phyloP scores from a whole-genome alignment of 1,140 invertebrate species.

The Calycopis cecrops region DNA sequence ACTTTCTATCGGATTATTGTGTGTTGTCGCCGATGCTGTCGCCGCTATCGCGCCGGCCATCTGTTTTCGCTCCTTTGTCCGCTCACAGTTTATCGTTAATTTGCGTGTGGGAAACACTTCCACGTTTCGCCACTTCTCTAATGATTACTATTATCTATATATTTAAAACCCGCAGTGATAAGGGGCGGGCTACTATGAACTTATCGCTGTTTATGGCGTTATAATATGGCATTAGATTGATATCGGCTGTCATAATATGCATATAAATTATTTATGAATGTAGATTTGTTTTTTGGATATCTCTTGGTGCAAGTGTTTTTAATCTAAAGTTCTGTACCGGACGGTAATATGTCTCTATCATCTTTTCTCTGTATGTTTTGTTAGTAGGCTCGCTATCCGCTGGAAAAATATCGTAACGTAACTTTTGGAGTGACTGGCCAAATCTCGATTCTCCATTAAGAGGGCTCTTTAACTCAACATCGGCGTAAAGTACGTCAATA shows the following conservation, averaged over 20 bases:
- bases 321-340: too few species aligned
- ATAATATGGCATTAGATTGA: constrained; percentile 5
- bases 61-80: constrained; percentile 46
- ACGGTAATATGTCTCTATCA: too few species aligned
- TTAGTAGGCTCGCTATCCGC: too few species aligned
- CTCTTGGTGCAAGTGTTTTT: too few species aligned
- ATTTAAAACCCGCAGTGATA: constrained; percentile 4
- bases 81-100: constrained; percentile 35
- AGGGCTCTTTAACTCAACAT: too few species aligned
- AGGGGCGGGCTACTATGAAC: background rate
- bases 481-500: too few species aligned
- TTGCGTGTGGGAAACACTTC: constrained; percentile 35
- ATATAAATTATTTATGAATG: too few species aligned
- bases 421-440: too few species aligned
- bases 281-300: too few species aligned
- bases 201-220: constrained; percentile 6
- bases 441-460: too few species aligned
- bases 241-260: background rate
- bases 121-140: constrained; percentile 26
- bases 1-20: constrained; percentile 56
- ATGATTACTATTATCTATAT: constrained; percentile 28
- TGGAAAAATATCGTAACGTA: too few species aligned
- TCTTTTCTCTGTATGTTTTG: too few species aligned
- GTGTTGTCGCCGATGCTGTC: constrained; percentile 46
- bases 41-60: constrained; percentile 36